Evolutionary conservation across 2,797 vertebrate species (phyloP), one percentile per base, ranked within the genome.

Genomic region (Chaunax sp.): DNA sequence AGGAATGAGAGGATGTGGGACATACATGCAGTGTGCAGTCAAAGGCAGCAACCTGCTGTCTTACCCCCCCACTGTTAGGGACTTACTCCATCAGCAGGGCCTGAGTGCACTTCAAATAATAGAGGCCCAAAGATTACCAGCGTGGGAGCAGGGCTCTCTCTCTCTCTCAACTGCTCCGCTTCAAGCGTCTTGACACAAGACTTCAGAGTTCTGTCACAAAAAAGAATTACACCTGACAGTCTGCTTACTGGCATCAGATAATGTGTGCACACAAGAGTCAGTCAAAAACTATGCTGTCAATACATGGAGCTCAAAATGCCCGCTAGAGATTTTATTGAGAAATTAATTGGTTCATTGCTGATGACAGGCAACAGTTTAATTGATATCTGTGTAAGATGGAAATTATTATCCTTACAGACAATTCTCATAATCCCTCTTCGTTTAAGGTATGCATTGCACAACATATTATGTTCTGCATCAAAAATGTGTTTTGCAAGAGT

Each of bases 41-140:
- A 72, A 69, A 69, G 69, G 81, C 75, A 86, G 67, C 61, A 71
- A 72, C 67, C 71, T 72, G 46, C 66, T 54, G 67, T 80, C 61
- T 57, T 30, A 56, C 77, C 44, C 75, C 44, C 79, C 73, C 16
- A 57, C 64, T 64, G 79, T 72, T 68, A 74, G 56, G 77, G 80
- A 86, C 71, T 86, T 72, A 77, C 61, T 78, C 72, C 76, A 91
- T 87, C 87, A 89, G 82, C 79, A 75, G 68, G 72, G 54, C 69
- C 65, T 79, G 77, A 90, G 83, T 84, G 76, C 78, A 81, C 82
- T 86, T 88, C 75, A 88, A 87, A 90, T n/a, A n/a, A n/a, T 64
- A 81, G 54, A 88, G 63, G 69, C 78, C 83, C 67, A 65, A 82
- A 86, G 78, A 87, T 83, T 78, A 83, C 73, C 62, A 26, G 62